These are phyloP conservation scores for Xanthostigma xanthostigma DNA, from an alignment of 2,888 invertebrate genomes.

Conservation along the genomic window DNA sequence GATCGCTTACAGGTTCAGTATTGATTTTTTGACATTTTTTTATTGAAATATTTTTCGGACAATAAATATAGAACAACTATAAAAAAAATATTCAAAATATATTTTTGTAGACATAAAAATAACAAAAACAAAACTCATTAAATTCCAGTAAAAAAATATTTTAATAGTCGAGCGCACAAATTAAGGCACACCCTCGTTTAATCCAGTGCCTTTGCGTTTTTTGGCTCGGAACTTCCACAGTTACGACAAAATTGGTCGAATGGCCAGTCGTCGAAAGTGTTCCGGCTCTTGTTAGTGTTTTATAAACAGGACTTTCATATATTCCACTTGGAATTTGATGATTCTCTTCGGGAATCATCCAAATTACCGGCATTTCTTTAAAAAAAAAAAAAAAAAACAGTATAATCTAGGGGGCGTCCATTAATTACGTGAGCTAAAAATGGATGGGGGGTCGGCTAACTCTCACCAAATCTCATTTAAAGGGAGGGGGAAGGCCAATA, in stretches of 20 bases:
- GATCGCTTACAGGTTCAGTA: background rate
- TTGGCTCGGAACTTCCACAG: conserved; percentile 41
- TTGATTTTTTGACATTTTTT: background rate
- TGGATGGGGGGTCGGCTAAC: too few relatives aligned
- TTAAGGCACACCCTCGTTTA: conserved; percentile 41
- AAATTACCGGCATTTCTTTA: conserved; percentile 51
- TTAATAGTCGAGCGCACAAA: conserved; percentile 38
- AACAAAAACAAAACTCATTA: background rate
- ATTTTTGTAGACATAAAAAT: background rate
- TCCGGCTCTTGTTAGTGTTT: conserved; percentile 46
- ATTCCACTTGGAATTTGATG: conserved; percentile 27
- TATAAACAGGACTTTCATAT: conserved; percentile 49
- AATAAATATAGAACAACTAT: background rate
- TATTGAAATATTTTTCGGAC: background rate
- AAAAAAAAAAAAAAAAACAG: too few relatives aligned
- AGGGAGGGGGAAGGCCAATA: too few relatives aligned
- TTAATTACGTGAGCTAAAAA: too few relatives aligned
- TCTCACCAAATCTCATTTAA: too few relatives aligned
- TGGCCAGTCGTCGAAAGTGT: conserved; percentile 51
- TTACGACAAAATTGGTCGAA: conserved; percentile 50
- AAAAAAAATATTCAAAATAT: background rate
- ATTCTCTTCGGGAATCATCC: conserved; percentile 53
- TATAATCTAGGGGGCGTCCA: too few relatives aligned
- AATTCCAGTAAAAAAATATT: background rate
- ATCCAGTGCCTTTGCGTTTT: conserved; percentile 43